Evolutionary conservation across 2,888 invertebrate genomes (phyloP), one percentile per base, ranked within the genome.

Genomic region (Ariolimax columbianus): DNA sequence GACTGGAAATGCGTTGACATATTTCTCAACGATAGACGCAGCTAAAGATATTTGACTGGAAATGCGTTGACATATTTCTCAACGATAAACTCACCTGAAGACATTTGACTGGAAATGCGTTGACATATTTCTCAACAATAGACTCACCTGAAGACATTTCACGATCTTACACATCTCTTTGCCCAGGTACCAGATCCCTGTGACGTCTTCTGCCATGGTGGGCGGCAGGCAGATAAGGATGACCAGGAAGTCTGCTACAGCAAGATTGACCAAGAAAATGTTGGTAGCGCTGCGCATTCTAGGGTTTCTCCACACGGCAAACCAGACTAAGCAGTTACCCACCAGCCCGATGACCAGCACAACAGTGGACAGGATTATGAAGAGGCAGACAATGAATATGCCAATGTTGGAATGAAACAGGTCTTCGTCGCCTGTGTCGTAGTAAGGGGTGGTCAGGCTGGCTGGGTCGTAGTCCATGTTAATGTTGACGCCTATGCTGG

Each of bases 221-320:
- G 97, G 97, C 0, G 98, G 98, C 89, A 98, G 95, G 93, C 98
- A 98, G 89, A 98, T 96, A 81, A 98, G 94, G 68, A 98, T 97
- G 87, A 98, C 98, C 95, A 98, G 95, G 91, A 98, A 97, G 93
- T 98, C 98, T 47, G 96, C 94, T 77, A 96, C 95, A 0, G 98
- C 97, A 90, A 98, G 94, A 93, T 98, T 98, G 86, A 97, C 97
- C 92, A 98, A 97, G 94, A 98, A 98, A 93, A 97, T 97, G 94
- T 98, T 98, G 84, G 98, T 98, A 75, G 98, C 97, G 0, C 97
- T 98, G 87, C 97, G 95, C 97, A 98, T 97, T 0, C 96, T 96
- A 89, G 96, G 96, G 92, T 98, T 98, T 85, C 97, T 95, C 92
- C 97, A 97, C 33, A 98, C 98, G 0, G 98, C 98, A 82, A 97